Base-by-base conservation (phyloP, 2,888 invertebrate species). In the Drosophila eohydei region DNA sequence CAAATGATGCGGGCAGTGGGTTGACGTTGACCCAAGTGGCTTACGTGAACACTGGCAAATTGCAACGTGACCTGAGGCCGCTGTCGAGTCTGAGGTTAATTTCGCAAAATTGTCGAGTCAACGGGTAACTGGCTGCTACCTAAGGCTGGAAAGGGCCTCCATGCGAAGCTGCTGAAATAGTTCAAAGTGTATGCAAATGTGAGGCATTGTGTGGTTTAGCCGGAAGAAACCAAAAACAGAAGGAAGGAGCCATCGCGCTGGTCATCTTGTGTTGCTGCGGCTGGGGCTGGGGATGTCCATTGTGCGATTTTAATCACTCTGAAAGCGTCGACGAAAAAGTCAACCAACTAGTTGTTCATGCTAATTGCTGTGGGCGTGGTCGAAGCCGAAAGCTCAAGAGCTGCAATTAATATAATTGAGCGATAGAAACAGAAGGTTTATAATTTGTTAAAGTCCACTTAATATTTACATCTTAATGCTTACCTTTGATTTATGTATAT, bases 51-150 rank as follows among this genome's bases (percentile, higher is more conserved):
- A 51, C 72, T 77, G 78, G 60, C 72, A 83, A 88, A 86, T 88
- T 90, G 88, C 84, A 86, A 91, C 86, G 83, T 90, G 90, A 90
- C 90, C 90, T 84, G 77, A 82, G 91, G 90, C 88, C 80, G 83
- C 80, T 78, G 76, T 69, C 81, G 77, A 85, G 79, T 79, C 81
- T 87, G 88, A 84, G 91, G 90, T 91, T 90, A 91, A 91, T 90
- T 91, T 90, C 73, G 90, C 78, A 90, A 88, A 88, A 87, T 89
- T 87, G 90, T 88, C 88, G 86, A 87, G 86, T 88, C 90, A 89
- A 86, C 85, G 90, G 72, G 85, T 88, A 72, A 56, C 62, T 26
- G 38, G 74, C 80, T 26, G 46, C 43, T n/a, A 44, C 34, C 44
- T 11, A 5, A 6, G 34, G 44, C 44, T n/a, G 16, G 50, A 8